Conservation (phyloP, 2,888 invertebrate species). For the Ophonus ardosiacus region DNA sequence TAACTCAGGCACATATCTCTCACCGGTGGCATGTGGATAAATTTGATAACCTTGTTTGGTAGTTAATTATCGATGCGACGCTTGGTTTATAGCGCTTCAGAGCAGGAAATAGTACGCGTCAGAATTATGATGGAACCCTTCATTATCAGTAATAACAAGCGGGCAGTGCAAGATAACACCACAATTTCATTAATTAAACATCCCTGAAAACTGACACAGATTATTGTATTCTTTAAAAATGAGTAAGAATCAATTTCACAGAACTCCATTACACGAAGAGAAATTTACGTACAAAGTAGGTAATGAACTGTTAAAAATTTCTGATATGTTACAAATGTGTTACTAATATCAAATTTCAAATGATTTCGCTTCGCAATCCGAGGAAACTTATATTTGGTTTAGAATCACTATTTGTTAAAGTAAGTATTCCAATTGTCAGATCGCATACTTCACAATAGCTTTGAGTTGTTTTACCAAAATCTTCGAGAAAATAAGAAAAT, state of each 20-base stretch:
- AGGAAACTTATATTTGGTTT: no score
- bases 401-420: no score
- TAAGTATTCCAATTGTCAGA: no score
- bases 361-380: no score
- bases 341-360: no score
- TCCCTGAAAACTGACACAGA: slow-evolving; percentile 7
- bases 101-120: slow-evolving; percentile 33
- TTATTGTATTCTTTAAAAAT: neutral
- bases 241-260: neutral
- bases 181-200: slow-evolving; percentile 23
- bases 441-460: no score
- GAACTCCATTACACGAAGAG: neutral
- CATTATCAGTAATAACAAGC: slow-evolving; percentile 16
- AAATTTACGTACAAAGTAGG: no score
- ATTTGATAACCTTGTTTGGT: slow-evolving; percentile 27
- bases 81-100: neutral
- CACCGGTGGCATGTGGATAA: neutral
- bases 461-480: no score
- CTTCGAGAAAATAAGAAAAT: no score
- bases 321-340: no score
- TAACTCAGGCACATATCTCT: slow-evolving; percentile 18
- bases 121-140: neutral
- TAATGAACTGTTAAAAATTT: no score
- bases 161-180: slow-evolving; percentile 18
- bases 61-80: slow-evolving; percentile 29